Evolutionary conservation across 1,140 invertebrate genomes (phyloP).

Genomic region (Littorina saxatilis): DNA sequence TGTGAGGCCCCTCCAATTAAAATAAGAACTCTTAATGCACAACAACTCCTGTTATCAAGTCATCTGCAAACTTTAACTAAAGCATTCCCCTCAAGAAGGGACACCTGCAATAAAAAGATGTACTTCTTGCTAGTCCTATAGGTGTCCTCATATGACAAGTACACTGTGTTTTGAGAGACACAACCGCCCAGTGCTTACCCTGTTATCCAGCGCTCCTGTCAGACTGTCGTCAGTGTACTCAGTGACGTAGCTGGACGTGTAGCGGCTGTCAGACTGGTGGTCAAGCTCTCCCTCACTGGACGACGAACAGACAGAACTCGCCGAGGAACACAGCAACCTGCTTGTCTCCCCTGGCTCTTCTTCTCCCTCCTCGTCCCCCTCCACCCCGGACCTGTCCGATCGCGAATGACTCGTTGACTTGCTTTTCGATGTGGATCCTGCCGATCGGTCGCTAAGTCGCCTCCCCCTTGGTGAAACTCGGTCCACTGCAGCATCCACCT

Average conservation of each 20-base stretch:
- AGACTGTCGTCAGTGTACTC: conserved; percentile 72
- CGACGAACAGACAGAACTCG: background rate
- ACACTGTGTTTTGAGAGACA: too few relatives aligned
- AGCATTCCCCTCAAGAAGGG: too few relatives aligned
- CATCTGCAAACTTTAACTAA: too few relatives aligned
- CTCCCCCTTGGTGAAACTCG: background rate
- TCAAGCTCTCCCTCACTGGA: conserved; percentile 52
- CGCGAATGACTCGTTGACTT: conserved; percentile 1
- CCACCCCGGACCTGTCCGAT: background rate
- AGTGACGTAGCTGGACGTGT: conserved; percentile 70
- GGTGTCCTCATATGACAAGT: too few relatives aligned
- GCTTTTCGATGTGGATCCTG: conserved; percentile 14
- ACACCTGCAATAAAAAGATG: too few relatives aligned
- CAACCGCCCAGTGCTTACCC: too few relatives aligned
- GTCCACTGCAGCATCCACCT: background rate
- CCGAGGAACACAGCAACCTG: conserved; percentile 19
- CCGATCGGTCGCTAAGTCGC: background rate
- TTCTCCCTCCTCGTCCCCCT: conserved; percentile 36
- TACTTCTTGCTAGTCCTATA: too few relatives aligned
- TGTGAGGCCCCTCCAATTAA: too few relatives aligned
- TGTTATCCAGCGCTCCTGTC: conserved; percentile 79
- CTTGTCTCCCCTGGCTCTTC: conserved; percentile 14
- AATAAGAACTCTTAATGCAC: too few relatives aligned
- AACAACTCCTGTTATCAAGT: too few relatives aligned
- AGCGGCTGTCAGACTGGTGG: conserved; percentile 57